These are phyloP conservation scores for Gymnoscopelus microlampas DNA, from an alignment of 2,797 vertebrate genomes.

Conservation along the genomic window DNA sequence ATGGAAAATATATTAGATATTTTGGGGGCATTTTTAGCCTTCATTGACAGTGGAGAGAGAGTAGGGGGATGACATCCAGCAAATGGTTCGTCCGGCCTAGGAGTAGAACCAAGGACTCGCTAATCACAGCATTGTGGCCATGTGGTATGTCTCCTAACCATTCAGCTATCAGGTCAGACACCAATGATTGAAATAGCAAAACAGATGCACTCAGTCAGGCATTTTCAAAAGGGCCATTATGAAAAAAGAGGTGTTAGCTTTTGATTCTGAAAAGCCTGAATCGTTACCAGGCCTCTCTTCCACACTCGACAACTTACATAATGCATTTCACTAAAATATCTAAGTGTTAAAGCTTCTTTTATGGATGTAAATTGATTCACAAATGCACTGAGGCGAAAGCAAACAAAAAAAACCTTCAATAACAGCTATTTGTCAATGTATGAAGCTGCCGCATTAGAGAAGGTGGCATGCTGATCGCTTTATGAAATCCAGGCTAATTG, in stretches of 20 bases:
- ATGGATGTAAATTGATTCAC: conserved; percentile 84
- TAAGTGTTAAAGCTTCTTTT: conserved; percentile 85
- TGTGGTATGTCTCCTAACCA: too few relatives aligned
- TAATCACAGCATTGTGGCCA: too few relatives aligned
- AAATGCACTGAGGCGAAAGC: conserved; percentile 82
- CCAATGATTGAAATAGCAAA: conserved; percentile 70
- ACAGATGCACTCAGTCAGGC: conserved; percentile 76
- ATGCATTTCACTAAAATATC: conserved; percentile 86
- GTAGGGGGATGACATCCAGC: too few relatives aligned
- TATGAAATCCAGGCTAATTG: conserved; percentile 80
- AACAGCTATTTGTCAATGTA: conserved; percentile 82
- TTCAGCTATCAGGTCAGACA: conserved; percentile 42
- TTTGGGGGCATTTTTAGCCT: too few relatives aligned
- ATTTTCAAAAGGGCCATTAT: conserved; percentile 79
- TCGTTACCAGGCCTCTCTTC: conserved; percentile 73
- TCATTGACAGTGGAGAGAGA: too few relatives aligned
- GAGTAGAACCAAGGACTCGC: too few relatives aligned
- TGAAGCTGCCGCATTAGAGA: conserved; percentile 75
- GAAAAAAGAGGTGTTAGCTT: conserved; percentile 70
- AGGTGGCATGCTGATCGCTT: conserved; percentile 81
- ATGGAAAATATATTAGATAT: conserved; percentile 33
- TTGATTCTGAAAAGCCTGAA: conserved; percentile 79
- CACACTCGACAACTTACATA: conserved; percentile 84
- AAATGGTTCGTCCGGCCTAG: too few relatives aligned
- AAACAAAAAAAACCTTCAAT: conserved; percentile 82